phyloP scores from a whole-genome alignment of 2,797 vertebrate genomes.

The Microctenopoma steveboyesi region DNA sequence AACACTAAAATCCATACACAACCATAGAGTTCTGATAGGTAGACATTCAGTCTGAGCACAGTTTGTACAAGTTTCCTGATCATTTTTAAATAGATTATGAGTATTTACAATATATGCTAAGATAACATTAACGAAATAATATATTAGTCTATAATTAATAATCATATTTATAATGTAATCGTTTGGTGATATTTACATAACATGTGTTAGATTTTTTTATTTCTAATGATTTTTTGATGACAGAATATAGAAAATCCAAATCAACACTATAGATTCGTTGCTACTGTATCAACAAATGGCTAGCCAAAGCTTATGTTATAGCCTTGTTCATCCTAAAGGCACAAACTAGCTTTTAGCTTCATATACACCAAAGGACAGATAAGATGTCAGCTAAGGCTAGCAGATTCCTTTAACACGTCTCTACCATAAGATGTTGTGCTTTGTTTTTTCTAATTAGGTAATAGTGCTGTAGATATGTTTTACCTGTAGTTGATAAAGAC shows the following conservation, averaged over 20 bases:
- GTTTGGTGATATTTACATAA: constrained; percentile 53
- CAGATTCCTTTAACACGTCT: constrained; percentile 40
- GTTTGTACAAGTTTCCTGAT: constrained; percentile 65
- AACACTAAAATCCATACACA: constrained; percentile 37
- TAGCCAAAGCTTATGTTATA: constrained; percentile 52
- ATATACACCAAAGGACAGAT: constrained; percentile 27
- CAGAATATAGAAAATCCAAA: constrained; percentile 38
- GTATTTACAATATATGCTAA: constrained; percentile 52
- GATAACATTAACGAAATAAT: constrained; percentile 56
- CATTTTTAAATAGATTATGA: constrained; percentile 57
- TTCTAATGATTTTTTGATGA: constrained; percentile 21
- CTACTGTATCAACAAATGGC: constrained; percentile 40
- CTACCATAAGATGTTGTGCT: constrained; percentile 62
- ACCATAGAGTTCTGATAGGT: constrained; percentile 31
- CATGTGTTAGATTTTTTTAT: constrained; percentile 36
- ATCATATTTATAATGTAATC: constrained; percentile 40
- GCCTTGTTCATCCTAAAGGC: constrained; percentile 59
- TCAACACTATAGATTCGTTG: constrained; percentile 31
- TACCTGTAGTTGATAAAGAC: constrained; percentile 30
- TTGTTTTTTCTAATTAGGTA: constrained; percentile 42
- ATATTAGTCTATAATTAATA: neutral
- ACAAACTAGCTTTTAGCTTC: constrained; percentile 45
- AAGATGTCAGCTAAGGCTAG: constrained; percentile 50
- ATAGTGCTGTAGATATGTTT: constrained; percentile 41
- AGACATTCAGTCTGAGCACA: constrained; percentile 60